phyloP scores from a whole-genome alignment of 2,888 invertebrate species.

The Hermaeophaga mercurialis region DNA sequence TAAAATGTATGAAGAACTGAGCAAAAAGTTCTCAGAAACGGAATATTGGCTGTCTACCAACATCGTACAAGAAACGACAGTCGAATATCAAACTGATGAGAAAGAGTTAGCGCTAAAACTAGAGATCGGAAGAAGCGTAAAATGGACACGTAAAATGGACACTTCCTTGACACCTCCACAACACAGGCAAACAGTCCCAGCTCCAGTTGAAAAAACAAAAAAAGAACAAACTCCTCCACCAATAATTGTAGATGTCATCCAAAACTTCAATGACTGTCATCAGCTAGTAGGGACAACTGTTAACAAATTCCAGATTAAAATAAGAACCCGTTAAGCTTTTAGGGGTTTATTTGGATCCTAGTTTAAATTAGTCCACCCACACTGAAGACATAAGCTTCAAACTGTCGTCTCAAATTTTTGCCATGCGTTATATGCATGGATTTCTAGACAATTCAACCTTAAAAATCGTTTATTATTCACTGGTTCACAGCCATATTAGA shows the following conservation, averaged over 20 bases:
- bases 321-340: too few species aligned
- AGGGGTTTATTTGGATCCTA: too few species aligned
- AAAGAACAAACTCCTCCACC: conserved; percentile 7
- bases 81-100: conserved; percentile 6
- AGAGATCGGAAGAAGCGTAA: background rate
- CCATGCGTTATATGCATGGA: too few species aligned
- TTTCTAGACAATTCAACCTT: too few species aligned
- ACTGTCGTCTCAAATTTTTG: too few species aligned
- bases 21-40: background rate
- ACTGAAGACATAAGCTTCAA: too few species aligned
- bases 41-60: background rate
- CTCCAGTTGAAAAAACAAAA: conserved; percentile 5
- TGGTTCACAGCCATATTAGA: too few species aligned
- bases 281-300: conserved; percentile 5
- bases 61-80: background rate
- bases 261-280: conserved; percentile 7
- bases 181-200: background rate
- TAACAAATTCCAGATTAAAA: conserved; percentile 5
- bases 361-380: too few species aligned
- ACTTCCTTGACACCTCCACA: conserved; percentile 2
- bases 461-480: too few species aligned
- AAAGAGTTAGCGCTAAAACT: background rate
- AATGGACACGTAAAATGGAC: conserved; percentile 5
- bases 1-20: conserved; percentile 7
- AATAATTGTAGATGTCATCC: conserved; percentile 9